Conservation (phyloP, 1,140 invertebrate genomes). For the Drosophila bocqueti region DNA sequence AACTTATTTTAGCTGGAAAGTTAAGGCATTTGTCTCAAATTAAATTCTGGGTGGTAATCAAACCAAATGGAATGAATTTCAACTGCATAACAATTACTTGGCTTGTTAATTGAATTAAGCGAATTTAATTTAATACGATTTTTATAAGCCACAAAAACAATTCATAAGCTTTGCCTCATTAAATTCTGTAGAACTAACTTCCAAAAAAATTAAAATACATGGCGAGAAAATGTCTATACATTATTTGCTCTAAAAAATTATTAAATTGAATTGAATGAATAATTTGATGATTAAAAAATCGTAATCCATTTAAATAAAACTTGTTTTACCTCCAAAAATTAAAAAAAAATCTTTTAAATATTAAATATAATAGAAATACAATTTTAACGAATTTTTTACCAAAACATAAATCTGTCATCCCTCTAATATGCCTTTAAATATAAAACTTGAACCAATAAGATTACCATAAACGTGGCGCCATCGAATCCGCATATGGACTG, state of each 20-base stretch:
- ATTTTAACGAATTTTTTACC: background rate
- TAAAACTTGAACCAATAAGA: background rate
- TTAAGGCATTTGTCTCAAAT: background rate
- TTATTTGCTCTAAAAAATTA: background rate
- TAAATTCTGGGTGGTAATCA: background rate
- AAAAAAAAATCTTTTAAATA: too few relatives aligned
- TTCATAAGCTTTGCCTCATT: background rate
- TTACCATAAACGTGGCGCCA: slow-evolving; percentile 85
- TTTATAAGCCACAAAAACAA: background rate
- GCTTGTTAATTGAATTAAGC: background rate
- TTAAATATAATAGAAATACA: too few relatives aligned
- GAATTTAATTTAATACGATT: background rate
- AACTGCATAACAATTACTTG: background rate
- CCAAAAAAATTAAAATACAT: background rate
- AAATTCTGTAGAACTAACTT: background rate
- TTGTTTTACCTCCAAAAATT: too few relatives aligned
- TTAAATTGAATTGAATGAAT: background rate
- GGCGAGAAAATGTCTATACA: background rate
- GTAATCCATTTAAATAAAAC: background rate
- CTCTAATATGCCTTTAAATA: background rate
- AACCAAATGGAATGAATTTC: background rate
- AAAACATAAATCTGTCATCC: background rate
- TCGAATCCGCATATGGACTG: slow-evolving; percentile 86
- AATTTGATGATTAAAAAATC: background rate
- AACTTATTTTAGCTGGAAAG: background rate